These are phyloP conservation scores for Bombus pyrosoma DNA, from an alignment of 1,140 invertebrate species.

Conservation along the genomic window DNA sequence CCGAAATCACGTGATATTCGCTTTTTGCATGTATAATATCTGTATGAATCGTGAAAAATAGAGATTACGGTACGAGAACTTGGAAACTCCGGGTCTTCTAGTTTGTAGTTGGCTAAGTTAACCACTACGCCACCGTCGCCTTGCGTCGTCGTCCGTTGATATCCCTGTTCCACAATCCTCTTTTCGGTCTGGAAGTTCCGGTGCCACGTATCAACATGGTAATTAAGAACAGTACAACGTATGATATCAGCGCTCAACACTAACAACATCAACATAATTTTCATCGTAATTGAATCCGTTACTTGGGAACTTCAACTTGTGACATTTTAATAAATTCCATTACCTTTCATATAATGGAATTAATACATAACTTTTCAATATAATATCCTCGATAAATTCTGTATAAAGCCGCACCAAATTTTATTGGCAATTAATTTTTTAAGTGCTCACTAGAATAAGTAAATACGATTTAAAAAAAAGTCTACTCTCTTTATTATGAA, in stretches of 20 bases:
- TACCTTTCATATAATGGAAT: background rate
- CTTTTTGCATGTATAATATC: conserved; percentile 86
- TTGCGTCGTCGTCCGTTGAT: too few relatives aligned
- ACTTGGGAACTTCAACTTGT: background rate
- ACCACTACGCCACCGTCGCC: too few relatives aligned
- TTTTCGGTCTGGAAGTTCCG: too few relatives aligned
- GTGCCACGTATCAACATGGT: too few relatives aligned
- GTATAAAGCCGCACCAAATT: background rate
- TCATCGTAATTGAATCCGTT: background rate
- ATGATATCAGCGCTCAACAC: too few relatives aligned
- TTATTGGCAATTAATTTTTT: background rate
- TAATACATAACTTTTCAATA: background rate
- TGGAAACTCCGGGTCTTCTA: too few relatives aligned
- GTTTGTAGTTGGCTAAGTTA: too few relatives aligned
- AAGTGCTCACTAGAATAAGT: background rate
- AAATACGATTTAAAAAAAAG: background rate
- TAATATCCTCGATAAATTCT: background rate
- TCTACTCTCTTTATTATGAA: background rate
- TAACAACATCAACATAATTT: background rate
- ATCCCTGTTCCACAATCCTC: too few relatives aligned
- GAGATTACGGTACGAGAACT: too few relatives aligned
- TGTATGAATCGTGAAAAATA: too few relatives aligned
- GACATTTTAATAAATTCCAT: background rate
- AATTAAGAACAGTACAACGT: too few relatives aligned
- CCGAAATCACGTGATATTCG: conserved; percentile 96